Conservation (phyloP, 1,140 invertebrate genomes). For the Heliconius nattereri region DNA sequence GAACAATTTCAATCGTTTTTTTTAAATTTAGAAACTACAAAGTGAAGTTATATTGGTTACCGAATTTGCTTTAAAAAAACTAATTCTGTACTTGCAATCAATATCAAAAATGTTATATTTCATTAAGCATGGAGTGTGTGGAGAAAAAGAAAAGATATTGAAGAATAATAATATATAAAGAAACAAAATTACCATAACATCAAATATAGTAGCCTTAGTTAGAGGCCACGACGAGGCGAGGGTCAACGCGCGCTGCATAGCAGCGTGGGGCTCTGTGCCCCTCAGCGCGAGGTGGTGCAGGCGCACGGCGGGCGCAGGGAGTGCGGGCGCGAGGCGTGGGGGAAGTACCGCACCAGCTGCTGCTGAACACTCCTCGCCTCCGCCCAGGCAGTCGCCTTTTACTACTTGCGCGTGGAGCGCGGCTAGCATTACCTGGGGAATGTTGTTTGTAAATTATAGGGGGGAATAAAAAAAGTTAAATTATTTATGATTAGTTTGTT, state of each 20-base stretch:
- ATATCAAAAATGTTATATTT: no score
- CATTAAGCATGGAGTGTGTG: no score
- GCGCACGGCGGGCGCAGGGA: constrained; percentile 87
- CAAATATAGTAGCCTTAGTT: constrained; percentile 95
- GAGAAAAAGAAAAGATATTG: no score
- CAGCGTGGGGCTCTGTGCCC: constrained; percentile 90
- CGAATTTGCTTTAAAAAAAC: no score
- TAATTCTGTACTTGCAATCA: no score
- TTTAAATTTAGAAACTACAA: no score
- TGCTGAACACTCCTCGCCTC: constrained; percentile 86
- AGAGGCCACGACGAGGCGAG: constrained; percentile 96
- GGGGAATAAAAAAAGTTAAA: no score
- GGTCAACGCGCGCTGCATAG: constrained; percentile 96
- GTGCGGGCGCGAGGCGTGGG: constrained; percentile 88
- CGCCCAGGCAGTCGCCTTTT: constrained; percentile 89
- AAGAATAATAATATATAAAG: no score
- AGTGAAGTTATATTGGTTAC: no score
- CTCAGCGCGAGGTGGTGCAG: constrained; percentile 82
- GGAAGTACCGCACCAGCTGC: constrained; percentile 92
- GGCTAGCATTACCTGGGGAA: constrained; percentile 92
- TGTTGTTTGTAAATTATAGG: no score
- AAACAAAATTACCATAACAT: constrained; percentile 88
- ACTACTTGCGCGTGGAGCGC: constrained; percentile 96
- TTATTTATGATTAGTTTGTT: background rate
- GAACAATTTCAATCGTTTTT: no score